These are phyloP conservation scores for Diplosoma virens DNA, from an alignment of 23 tunicate species.

Conservation along the genomic window DNA sequence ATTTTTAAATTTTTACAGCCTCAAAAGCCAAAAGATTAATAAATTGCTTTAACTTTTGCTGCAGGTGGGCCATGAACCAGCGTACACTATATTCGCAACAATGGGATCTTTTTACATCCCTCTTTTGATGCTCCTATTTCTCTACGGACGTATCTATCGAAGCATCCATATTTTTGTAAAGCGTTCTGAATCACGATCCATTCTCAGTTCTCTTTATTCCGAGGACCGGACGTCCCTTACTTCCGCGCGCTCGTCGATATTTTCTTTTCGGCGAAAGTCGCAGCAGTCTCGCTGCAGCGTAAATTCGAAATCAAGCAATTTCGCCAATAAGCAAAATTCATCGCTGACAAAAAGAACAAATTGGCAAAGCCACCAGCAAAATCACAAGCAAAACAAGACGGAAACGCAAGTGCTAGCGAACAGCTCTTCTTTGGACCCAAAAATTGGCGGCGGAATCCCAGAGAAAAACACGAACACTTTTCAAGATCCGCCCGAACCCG, in stretches of 20 bases:
- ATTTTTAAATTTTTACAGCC: no score
- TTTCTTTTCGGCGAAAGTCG: not conserved
- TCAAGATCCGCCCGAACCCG: not conserved
- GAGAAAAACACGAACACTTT: not conserved
- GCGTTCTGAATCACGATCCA: constrained; percentile 44
- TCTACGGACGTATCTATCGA: constrained; percentile 37
- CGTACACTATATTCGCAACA: constrained; percentile 46
- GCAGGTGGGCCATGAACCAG: constrained; percentile 53
- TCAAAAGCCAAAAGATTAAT: no score
- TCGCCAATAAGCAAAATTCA: not conserved
- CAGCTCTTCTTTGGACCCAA: not conserved
- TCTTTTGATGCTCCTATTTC: constrained; percentile 23
- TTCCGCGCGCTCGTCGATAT: not conserved
- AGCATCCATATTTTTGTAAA: constrained; percentile 31
- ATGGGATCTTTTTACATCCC: constrained; percentile 63
- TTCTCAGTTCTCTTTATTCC: constrained; percentile 25
- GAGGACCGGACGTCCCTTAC: constrained; percentile 2
- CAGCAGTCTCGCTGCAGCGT: not conserved
- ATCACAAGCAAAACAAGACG: no score
- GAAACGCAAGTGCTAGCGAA: no score
- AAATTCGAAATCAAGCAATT: not conserved
- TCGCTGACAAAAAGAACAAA: no score
- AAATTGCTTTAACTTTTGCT: no score
- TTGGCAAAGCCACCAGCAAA: no score
- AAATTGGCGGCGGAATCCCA: not conserved